phyloP scores from a whole-genome alignment of 2,888 invertebrate species.

The Cephus spinipes region DNA sequence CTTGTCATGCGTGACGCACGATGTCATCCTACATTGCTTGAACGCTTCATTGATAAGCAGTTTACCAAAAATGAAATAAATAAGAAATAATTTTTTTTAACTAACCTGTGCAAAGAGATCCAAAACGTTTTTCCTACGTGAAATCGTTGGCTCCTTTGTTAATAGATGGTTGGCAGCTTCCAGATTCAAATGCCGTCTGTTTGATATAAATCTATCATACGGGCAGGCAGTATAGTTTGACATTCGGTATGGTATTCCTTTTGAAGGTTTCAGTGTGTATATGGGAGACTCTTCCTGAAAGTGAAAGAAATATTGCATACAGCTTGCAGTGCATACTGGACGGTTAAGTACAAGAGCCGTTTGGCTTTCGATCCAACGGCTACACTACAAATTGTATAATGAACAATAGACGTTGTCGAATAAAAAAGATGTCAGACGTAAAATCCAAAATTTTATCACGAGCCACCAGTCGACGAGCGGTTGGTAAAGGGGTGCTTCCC shows the following conservation, averaged over 20 bases:
- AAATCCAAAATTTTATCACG: constrained; percentile 41
- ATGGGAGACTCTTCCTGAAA: constrained; percentile 28
- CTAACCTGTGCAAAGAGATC: background rate
- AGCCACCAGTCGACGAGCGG: constrained; percentile 15
- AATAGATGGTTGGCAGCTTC: constrained; percentile 43
- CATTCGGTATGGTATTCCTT: background rate
- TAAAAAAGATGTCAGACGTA: constrained; percentile 26
- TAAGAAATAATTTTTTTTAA: background rate
- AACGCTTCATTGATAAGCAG: too few species aligned
- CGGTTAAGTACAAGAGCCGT: background rate
- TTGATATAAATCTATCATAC: constrained; percentile 50
- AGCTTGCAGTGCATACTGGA: background rate
- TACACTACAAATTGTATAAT: background rate
- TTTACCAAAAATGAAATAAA: background rate
- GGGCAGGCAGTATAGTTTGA: constrained; percentile 5
- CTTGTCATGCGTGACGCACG: too few species aligned
- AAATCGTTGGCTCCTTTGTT: constrained; percentile 7
- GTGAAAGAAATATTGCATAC: constrained; percentile 9
- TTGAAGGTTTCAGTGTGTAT: constrained; percentile 16
- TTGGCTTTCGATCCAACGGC: background rate
- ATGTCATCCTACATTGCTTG: too few species aligned
- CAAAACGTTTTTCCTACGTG: background rate
- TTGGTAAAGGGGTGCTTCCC: constrained; percentile 30
- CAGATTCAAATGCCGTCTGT: constrained; percentile 34
- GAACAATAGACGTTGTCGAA: background rate